Evolutionary conservation across 2,888 invertebrate species (phyloP).

Genomic region (Clivina fossor): DNA sequence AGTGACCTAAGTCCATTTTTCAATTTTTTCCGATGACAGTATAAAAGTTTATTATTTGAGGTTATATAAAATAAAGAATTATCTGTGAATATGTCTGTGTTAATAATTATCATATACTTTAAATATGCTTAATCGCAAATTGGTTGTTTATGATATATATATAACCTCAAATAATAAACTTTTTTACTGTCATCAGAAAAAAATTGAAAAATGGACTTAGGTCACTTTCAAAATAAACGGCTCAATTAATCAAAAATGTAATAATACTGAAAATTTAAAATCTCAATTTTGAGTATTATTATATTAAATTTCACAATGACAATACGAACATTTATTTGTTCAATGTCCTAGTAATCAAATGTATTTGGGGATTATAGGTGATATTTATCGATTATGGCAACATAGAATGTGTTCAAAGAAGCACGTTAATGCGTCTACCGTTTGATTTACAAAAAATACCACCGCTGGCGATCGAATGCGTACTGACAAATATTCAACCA

Average conservation of each 20-base stretch:
- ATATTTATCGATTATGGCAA: conserved; percentile 81
- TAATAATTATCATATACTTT: too few relatives aligned
- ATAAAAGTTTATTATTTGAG: too few relatives aligned
- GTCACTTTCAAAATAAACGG: too few relatives aligned
- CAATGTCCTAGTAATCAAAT: conserved; percentile 20
- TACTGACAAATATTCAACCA: conserved; percentile 70
- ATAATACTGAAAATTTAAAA: neutral
- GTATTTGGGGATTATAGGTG: conserved; percentile 56
- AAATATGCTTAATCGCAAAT: too few relatives aligned
- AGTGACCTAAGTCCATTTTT: too few relatives aligned
- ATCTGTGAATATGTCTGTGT: too few relatives aligned
- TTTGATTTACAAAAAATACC: conserved; percentile 50
- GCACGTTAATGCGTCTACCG: conserved; percentile 55
- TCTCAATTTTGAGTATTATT: conserved; percentile 4
- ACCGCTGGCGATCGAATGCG: conserved; percentile 71
- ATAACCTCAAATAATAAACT: too few relatives aligned
- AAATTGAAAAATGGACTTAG: neutral
- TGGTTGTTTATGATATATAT: too few relatives aligned
- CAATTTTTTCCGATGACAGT: too few relatives aligned
- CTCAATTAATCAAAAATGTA: neutral
- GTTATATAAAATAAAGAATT: too few relatives aligned
- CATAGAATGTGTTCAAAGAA: conserved; percentile 53
- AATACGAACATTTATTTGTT: conserved; percentile 13
- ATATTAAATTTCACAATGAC: neutral
- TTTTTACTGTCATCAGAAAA: neutral